Percentiles rank a stretch among this genome's conserved stretches.
Conservation (phyloP, 2,113 vertebrate species). For the Pelusios castaneus region DNA sequence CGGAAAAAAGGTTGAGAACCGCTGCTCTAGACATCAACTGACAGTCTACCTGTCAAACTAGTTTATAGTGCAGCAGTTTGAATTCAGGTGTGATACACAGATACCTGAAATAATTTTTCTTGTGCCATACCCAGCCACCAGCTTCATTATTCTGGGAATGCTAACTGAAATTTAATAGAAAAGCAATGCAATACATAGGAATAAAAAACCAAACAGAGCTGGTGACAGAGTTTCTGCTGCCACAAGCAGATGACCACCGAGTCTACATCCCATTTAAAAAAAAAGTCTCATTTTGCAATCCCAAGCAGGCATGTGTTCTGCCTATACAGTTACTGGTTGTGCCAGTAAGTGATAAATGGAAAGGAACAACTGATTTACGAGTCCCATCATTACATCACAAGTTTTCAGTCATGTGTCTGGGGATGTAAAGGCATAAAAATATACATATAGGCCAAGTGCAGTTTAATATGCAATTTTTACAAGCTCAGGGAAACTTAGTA, state of each 20-base stretch:
- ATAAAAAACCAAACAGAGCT: neutral
- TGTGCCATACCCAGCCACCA: too few relatives aligned
- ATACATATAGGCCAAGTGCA: neutral
- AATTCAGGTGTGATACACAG: neutral
- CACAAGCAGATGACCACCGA: neutral
- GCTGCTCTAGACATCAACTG: too few relatives aligned
- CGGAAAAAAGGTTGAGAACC: too few relatives aligned
- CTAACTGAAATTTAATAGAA: neutral
- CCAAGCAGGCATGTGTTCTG: neutral
- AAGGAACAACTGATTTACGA: neutral
- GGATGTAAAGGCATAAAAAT: neutral
- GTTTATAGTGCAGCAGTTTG: neutral
- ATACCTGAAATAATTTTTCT: neutral
- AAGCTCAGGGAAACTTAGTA: neutral
- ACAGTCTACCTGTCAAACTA: too few relatives aligned
- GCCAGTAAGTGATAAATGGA: neutral
- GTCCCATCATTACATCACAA: accelerated
- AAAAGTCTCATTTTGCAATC: neutral
- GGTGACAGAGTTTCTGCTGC: neutral
- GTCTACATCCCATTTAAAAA: neutral
- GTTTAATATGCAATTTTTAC: neutral
- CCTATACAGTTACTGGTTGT: neutral
- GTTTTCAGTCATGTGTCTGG: neutral
- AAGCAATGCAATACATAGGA: neutral
- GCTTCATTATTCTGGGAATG: neutral